These are phyloP conservation scores for Osmoderma eremita DNA, from an alignment of 2,888 invertebrate genomes.

Conservation along the genomic window DNA sequence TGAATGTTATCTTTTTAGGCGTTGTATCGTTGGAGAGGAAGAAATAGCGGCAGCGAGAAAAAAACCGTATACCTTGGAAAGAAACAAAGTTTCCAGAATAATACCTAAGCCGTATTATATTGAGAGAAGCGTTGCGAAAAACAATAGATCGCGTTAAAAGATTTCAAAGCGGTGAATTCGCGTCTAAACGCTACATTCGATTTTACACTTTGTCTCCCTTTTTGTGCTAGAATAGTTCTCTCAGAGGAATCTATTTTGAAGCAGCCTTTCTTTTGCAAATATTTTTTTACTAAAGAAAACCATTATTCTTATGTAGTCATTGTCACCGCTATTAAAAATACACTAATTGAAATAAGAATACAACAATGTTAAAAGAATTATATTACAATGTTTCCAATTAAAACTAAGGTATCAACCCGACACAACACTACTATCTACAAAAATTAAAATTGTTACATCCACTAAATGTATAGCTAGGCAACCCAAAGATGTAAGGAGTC, in stretches of 20 bases:
- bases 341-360: too few relatives aligned
- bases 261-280: background rate
- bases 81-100: conserved; percentile 33
- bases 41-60: background rate
- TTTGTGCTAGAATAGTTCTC: background rate
- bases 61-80: conserved; percentile 17
- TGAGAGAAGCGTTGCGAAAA: conserved; percentile 14
- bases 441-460: too few relatives aligned
- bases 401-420: too few relatives aligned
- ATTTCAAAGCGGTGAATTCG: conserved; percentile 15
- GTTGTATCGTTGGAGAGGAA: conserved; percentile 17
- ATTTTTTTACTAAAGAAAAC: too few relatives aligned
- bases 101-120: conserved; percentile 23
- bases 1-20: conserved; percentile 36
- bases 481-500: too few relatives aligned
- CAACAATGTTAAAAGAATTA: too few relatives aligned
- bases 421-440: too few relatives aligned
- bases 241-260: background rate
- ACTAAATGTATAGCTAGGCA: too few relatives aligned
- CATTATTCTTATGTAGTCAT: too few relatives aligned
- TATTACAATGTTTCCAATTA: too few relatives aligned
- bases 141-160: conserved; percentile 26
- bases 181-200: conserved; percentile 1
- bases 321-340: too few relatives aligned
- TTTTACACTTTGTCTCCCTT: background rate